Conservation (phyloP, 2,888 invertebrate species). For the Scelioninae gen. 1 region DNA sequence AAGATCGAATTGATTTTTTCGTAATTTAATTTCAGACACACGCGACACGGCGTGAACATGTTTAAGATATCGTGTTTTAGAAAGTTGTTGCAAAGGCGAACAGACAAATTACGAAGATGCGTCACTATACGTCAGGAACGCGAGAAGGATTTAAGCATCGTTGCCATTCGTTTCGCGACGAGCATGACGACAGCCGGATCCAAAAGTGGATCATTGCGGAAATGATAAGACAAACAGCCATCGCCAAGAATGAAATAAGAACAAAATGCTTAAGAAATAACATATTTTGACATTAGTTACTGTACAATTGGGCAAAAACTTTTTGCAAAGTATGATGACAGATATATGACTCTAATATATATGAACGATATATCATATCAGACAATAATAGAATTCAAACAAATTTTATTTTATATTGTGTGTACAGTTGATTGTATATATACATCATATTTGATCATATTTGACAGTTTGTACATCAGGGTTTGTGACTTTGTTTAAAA, state of each 20-base stretch:
- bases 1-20: slow-evolving; percentile 6
- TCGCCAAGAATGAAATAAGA: slow-evolving; percentile 58
- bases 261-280: not conserved
- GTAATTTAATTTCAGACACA: slow-evolving; percentile 31
- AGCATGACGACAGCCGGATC: slow-evolving; percentile 63
- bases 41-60: slow-evolving; percentile 21
- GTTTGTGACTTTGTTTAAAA: no score
- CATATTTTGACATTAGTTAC: no score
- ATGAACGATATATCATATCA: no score
- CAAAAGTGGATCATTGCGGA: slow-evolving; percentile 61
- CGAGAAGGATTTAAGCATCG: slow-evolving; percentile 66
- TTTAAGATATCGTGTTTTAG: slow-evolving; percentile 52
- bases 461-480: no score
- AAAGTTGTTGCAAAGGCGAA: slow-evolving; percentile 53
- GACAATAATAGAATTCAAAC: no score
- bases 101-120: slow-evolving; percentile 61
- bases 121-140: slow-evolving; percentile 66
- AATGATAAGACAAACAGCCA: slow-evolving; percentile 51
- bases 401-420: no score
- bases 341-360: no score
- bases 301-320: not conserved
- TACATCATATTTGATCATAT: no score
- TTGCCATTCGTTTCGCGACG: slow-evolving; percentile 66
- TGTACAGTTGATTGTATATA: no score
- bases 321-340: no score